Conservation (phyloP, 2,888 invertebrate genomes). For the Microctonus aethiopoides region DNA sequence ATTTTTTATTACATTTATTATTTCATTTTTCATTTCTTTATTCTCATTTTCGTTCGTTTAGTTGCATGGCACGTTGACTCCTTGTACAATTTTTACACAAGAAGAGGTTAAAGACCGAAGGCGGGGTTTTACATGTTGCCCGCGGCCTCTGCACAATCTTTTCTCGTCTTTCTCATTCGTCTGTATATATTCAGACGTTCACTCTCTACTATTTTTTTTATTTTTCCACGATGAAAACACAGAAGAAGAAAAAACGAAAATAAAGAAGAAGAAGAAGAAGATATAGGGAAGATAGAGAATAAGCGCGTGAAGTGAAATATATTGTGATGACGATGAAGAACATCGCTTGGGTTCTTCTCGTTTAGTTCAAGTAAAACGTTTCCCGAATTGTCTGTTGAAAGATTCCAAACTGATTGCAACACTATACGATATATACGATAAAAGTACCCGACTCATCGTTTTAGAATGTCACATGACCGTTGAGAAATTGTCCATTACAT, state of each 20-base stretch:
- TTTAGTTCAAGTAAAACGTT: conserved; percentile 35
- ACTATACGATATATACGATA: conserved; percentile 21
- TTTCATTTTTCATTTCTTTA: not conserved
- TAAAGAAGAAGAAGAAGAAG: not conserved
- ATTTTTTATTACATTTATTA: not conserved
- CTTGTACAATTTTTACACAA: not conserved
- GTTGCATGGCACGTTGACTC: conserved; percentile 21
- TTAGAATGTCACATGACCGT: conserved; percentile 15
- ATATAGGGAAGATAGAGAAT: conserved; percentile 19
- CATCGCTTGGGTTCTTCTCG: conserved; percentile 30
- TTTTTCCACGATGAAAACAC: conserved; percentile 26
- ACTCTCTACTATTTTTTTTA: conserved; percentile 22
- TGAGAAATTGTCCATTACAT: not conserved
- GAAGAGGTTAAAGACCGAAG: conserved; percentile 27
- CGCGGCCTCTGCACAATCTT: conserved; percentile 21
- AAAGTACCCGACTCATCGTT: conserved; percentile 19
- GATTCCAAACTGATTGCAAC: conserved; percentile 48
- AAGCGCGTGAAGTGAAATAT: conserved; percentile 35
- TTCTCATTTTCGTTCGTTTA: not conserved
- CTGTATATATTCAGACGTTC: not conserved
- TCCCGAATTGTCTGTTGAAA: conserved; percentile 43
- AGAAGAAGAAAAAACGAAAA: conserved; percentile 6
- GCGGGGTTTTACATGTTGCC: conserved; percentile 18
- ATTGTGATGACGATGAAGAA: conserved; percentile 44
- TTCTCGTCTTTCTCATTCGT: conserved; percentile 17